These are phyloP conservation scores for Pilophorus perplexus DNA, from an alignment of 2,888 invertebrate species.

Conservation along the genomic window DNA sequence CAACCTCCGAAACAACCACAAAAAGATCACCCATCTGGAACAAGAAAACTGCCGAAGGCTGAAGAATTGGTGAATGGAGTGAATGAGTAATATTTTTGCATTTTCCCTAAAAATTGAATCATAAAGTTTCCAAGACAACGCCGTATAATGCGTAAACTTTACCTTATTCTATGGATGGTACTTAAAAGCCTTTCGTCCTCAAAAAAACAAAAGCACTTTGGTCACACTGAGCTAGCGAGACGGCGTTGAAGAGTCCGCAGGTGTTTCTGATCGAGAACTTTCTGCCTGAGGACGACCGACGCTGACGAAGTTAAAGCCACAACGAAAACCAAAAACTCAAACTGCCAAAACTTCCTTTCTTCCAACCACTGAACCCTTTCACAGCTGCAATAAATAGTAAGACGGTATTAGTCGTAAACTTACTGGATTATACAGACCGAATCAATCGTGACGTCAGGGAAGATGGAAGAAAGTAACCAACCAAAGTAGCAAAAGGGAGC, in stretches of 20 bases:
- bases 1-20: conserved; percentile 42
- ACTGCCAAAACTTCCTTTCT: conserved; percentile 79
- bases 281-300: conserved; percentile 64
- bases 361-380: conserved; percentile 81
- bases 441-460: not conserved
- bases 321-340: conserved; percentile 69
- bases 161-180: too few species aligned
- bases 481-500: too few species aligned
- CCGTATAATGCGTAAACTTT: too few species aligned
- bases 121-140: too few species aligned
- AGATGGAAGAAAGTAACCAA: too few species aligned
- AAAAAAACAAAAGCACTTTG: too few species aligned
- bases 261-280: conserved; percentile 65
- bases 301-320: conserved; percentile 64
- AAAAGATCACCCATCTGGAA: conserved; percentile 27
- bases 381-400: conserved; percentile 71
- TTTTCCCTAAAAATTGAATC: too few species aligned
- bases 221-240: conserved; percentile 60
- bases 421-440: not conserved
- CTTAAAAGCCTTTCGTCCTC: too few species aligned
- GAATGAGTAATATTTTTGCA: too few species aligned
- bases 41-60: too few species aligned
- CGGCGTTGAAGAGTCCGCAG: conserved; percentile 68
- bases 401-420: not conserved
- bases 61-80: too few species aligned